A percentile compares a stretch with the other conserved stretches of the same genome.
Evolutionary conservation across 2,113 vertebrate species (phyloP).

Genomic region (Siniperca chuatsi): DNA sequence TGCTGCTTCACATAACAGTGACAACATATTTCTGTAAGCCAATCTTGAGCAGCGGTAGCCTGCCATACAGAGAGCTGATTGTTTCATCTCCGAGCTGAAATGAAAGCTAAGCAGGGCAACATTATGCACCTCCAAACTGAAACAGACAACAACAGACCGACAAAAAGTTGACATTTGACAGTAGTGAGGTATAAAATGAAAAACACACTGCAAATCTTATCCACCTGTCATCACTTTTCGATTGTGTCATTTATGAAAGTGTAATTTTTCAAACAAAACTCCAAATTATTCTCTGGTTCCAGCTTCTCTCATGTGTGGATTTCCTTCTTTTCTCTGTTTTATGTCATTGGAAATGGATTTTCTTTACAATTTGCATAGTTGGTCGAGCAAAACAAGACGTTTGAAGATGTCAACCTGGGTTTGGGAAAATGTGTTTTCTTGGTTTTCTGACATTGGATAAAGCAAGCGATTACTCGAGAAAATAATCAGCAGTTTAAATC

Average conservation of each 20-base stretch:
- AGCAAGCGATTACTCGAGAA: not conserved
- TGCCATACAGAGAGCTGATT: slow-evolving; percentile 17
- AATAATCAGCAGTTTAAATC: not conserved
- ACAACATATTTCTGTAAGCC: slow-evolving; percentile 23
- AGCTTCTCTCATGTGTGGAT: not conserved
- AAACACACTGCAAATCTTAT: not conserved
- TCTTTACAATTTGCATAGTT: not conserved
- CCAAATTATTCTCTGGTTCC: not conserved
- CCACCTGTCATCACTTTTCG: not conserved
- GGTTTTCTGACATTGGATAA: not conserved
- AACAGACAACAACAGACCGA: not conserved
- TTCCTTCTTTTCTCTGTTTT: not conserved
- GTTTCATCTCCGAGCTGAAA: slow-evolving; percentile 31
- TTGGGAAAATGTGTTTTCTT: not conserved
- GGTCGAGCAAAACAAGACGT: not conserved
- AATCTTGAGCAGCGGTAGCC: not conserved
- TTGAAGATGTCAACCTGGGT: not conserved
- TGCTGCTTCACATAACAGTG: slow-evolving; percentile 27
- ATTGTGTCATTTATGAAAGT: too few species aligned
- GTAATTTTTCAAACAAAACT: not conserved
- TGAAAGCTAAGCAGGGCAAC: not conserved
- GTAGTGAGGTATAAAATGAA: not conserved
- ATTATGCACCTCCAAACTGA: slow-evolving; percentile 5
- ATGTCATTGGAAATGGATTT: not conserved
- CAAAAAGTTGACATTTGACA: not conserved